These are phyloP conservation scores for Vicugna pacos DNA, from an alignment of 2,113 vertebrate species.

Conservation along the genomic window DNA sequence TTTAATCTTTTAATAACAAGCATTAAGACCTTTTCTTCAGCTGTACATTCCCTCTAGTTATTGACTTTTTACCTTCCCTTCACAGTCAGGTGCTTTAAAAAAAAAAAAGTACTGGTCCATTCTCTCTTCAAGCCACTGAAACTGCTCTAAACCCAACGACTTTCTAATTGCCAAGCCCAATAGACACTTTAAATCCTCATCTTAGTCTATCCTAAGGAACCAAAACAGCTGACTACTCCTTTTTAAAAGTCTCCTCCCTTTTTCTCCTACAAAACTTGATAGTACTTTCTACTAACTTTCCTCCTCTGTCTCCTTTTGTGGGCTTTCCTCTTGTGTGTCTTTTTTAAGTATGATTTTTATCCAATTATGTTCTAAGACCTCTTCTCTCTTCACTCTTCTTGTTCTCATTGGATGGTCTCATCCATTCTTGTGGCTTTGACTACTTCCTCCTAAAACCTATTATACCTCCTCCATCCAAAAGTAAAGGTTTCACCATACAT, in stretches of 20 bases:
- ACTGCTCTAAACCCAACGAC: neutral
- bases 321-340: neutral
- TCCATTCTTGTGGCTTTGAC: constrained; percentile 22
- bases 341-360: constrained; percentile 2
- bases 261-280: neutral
- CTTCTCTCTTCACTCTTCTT: neutral
- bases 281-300: neutral
- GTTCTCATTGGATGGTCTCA: neutral
- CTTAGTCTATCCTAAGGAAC: neutral
- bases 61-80: neutral
- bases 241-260: constrained; percentile 12
- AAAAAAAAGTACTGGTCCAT: neutral
- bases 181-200: neutral
- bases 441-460: neutral
- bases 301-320: neutral
- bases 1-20: constrained; percentile 34
- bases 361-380: neutral
- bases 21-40: neutral
- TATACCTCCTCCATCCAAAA: neutral
- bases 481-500: neutral
- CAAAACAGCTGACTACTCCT: neutral
- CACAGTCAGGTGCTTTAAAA: neutral
- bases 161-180: neutral
- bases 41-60: neutral
- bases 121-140: neutral